Evolutionary conservation across 2,113 vertebrate genomes (phyloP).

Genomic region (Ivindomyrus marchei): DNA sequence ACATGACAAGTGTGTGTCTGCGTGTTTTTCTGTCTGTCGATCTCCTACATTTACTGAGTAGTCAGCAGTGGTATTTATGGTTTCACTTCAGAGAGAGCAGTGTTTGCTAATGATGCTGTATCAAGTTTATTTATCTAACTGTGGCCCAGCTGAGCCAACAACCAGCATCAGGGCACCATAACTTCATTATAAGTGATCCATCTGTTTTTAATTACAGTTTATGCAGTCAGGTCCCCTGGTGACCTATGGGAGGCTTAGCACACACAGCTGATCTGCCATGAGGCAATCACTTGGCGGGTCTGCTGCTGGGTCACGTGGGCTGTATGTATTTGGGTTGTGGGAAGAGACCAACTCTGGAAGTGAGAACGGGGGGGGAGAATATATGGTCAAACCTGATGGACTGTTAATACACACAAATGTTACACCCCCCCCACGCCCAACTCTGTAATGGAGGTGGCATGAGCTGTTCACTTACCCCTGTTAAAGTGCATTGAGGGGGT

Average conservation of each 20-base stretch:
- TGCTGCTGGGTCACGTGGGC: not conserved
- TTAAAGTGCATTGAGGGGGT: not conserved
- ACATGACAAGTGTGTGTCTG: not conserved
- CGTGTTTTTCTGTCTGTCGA: not conserved
- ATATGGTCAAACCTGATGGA: not conserved
- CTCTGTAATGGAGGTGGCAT: not conserved
- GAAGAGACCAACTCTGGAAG: not conserved
- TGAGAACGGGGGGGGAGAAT: not conserved
- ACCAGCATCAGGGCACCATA: not conserved
- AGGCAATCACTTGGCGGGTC: not conserved
- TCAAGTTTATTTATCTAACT: not conserved
- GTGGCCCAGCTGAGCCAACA: not conserved
- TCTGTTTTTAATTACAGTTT: not conserved
- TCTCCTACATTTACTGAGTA: not conserved
- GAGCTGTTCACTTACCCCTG: not conserved
- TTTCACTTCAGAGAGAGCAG: not conserved
- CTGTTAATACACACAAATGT: not conserved
- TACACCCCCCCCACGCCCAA: not conserved
- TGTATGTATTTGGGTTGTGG: not conserved
- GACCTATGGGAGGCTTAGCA: not conserved
- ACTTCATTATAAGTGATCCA: not conserved
- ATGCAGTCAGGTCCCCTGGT: not conserved
- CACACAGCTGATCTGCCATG: not conserved
- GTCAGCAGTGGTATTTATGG: not conserved
- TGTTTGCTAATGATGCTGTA: not conserved